Conservation (phyloP, 2,113 vertebrate genomes). For the Smithornis capensis region DNA sequence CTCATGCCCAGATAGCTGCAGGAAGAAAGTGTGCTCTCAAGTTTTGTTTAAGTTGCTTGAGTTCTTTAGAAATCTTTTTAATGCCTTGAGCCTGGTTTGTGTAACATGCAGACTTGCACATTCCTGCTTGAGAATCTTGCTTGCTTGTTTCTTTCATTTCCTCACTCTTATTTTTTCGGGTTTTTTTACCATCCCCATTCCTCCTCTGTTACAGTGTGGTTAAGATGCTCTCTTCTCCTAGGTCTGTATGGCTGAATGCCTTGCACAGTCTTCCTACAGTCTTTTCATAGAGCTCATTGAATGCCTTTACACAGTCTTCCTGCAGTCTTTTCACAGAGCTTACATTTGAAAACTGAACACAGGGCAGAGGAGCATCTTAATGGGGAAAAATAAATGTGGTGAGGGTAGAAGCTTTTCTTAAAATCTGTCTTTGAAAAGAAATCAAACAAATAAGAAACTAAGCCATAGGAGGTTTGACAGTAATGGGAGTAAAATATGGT, state of each 20-base stretch:
- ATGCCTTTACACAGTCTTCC: not conserved
- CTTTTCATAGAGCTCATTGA: not conserved
- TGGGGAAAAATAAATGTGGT: not conserved
- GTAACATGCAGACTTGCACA: not conserved
- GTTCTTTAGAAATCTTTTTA: not conserved
- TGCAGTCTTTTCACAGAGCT: not conserved
- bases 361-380: not conserved
- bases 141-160: not conserved
- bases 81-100: not conserved
- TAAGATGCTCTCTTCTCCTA: not conserved
- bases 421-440: not conserved
- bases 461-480: fast-evolving
- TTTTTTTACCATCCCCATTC: not conserved
- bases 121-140: not conserved
- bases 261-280: not conserved
- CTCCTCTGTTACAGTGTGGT: not conserved
- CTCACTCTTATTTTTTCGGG: not conserved
- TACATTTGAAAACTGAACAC: not conserved
- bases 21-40: not conserved
- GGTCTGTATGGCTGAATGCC: not conserved
- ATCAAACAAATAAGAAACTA: not conserved
- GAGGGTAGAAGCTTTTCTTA: not conserved
- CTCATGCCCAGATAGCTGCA: not conserved
- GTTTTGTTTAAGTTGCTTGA: not conserved
- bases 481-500: not conserved